A percentile compares a stretch with the other conserved stretches of the same genome.
phyloP scores from a whole-genome alignment of 2,113 vertebrate genomes.

The Mesoclemmys tuberculata region DNA sequence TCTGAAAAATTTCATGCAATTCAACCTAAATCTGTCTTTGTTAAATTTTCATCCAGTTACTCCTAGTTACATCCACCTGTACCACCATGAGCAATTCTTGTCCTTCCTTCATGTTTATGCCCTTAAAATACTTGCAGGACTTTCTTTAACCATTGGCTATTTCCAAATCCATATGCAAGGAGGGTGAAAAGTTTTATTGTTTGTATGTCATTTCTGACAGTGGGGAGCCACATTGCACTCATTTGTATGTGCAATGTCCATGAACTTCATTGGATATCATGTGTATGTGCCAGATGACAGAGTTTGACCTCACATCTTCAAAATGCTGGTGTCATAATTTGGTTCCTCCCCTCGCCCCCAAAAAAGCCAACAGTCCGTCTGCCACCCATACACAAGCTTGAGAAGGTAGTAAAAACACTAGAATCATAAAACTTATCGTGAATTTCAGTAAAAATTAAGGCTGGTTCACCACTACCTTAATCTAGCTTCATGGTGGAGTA shows the following conservation, averaged over 20 bases:
- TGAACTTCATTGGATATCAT: neutral
- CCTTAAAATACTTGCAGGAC: neutral
- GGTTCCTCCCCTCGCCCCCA: neutral
- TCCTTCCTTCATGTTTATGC: neutral
- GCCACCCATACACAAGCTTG: neutral
- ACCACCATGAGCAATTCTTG: neutral
- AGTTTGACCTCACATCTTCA: neutral
- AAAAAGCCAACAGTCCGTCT: neutral
- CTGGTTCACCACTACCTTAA: neutral
- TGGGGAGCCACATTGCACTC: neutral
- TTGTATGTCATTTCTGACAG: neutral
- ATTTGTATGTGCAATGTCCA: neutral
- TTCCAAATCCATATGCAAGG: neutral
- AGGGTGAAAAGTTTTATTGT: neutral
- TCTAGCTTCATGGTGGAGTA: neutral
- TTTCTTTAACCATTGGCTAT: neutral
- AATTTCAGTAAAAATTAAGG: neutral
- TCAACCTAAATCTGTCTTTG: neutral
- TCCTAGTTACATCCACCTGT: neutral
- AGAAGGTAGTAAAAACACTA: neutral
- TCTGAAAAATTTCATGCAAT: neutral
- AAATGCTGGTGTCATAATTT: neutral
- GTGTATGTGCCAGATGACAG: neutral
- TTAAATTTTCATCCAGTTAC: neutral
- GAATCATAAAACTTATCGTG: neutral